A percentile compares a stretch with the other conserved stretches of the same genome.
These are phyloP conservation scores for Pemphredon lugubris DNA, from an alignment of 2,888 invertebrate species.

Conservation along the genomic window DNA sequence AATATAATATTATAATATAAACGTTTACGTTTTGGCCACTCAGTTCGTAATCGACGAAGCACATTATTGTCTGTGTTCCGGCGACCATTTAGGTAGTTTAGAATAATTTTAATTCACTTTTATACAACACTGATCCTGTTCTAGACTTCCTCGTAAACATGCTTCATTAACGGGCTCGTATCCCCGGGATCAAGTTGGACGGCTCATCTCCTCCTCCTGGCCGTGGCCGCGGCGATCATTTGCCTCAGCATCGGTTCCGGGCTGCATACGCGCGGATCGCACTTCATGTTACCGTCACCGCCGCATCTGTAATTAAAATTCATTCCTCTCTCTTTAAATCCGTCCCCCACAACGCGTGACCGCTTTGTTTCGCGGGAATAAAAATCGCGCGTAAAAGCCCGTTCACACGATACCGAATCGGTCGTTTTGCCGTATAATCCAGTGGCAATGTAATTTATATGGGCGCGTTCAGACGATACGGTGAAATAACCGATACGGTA, in stretches of 20 bases:
- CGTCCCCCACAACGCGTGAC: too few relatives aligned
- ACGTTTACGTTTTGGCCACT: conserved; percentile 81
- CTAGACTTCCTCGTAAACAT: conserved; percentile 45
- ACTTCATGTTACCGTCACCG: conserved; percentile 96
- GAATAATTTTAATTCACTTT: conserved; percentile 77
- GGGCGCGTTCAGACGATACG: too few relatives aligned
- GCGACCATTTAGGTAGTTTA: conserved; percentile 75
- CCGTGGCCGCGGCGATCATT: conserved; percentile 92
- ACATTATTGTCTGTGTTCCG: conserved; percentile 78
- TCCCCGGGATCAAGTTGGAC: conserved; percentile 49
- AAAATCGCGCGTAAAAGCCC: too few relatives aligned
- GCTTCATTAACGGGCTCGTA: conserved; percentile 35
- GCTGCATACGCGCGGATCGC: conserved; percentile 94
- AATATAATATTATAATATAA: conserved; percentile 78
- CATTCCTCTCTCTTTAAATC: background rate
- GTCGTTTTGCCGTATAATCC: too few relatives aligned
- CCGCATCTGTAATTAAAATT: conserved; percentile 86
- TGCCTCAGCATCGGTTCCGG: conserved; percentile 95
- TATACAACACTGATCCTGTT: conserved; percentile 72
- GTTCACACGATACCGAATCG: too few relatives aligned
- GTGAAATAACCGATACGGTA: too few relatives aligned
- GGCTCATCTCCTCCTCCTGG: conserved; percentile 87
- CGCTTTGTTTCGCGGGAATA: too few relatives aligned
- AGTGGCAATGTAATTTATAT: too few relatives aligned
- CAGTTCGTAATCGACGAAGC: conserved; percentile 77